Evolutionary conservation across 2,888 invertebrate species (phyloP), one percentile per base, ranked within the genome.

Genomic region (Heteromyza rotundicornis): DNA sequence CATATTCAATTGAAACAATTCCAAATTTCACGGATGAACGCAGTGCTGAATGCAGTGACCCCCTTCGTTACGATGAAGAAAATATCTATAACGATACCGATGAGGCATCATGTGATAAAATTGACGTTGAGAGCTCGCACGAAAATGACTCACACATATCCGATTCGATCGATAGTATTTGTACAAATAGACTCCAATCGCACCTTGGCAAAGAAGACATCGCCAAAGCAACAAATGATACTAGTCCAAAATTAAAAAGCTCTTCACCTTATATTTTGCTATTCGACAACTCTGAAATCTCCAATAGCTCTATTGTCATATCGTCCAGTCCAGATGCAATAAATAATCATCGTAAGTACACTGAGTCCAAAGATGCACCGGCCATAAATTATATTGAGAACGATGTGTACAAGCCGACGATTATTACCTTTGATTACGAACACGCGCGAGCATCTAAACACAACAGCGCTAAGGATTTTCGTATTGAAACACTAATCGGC

Each of bases 401-500:
- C 8, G 65, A 69, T 52, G 58, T 67, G 10, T 72, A 71, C 49
- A 75, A 75, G 40, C 71, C 70, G 20, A 70, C 72, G 5, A 66
- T 76, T 22, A 53, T 77, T 17, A 69, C 74, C 1, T 70, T 79
- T 19, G 79, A 80, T 12, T 71, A 74, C 40, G 76, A 77, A n/a
- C 75, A 77, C 5, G 68, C 80, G 64, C 47, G 75, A 35, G 69
- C 72, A 57, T 72, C 71, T 47, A 75, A 79, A 59, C 79, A 77
- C 53, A 79, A 73, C 17, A 80, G 73, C 62, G 76, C 82, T 24
- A 82, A 80, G 66, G 84, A 82, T 61, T 84, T 84, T 66, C 84
- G 83, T 64, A 84, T 84, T 67, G 83, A 83, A 68, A 82, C 83
- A 2, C 67, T 84, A 60, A 84, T 84, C 62, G 83, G 84, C 1